These are phyloP conservation scores for Epicampocera succincta DNA, from an alignment of 2,888 invertebrate genomes.

Conservation along the genomic window DNA sequence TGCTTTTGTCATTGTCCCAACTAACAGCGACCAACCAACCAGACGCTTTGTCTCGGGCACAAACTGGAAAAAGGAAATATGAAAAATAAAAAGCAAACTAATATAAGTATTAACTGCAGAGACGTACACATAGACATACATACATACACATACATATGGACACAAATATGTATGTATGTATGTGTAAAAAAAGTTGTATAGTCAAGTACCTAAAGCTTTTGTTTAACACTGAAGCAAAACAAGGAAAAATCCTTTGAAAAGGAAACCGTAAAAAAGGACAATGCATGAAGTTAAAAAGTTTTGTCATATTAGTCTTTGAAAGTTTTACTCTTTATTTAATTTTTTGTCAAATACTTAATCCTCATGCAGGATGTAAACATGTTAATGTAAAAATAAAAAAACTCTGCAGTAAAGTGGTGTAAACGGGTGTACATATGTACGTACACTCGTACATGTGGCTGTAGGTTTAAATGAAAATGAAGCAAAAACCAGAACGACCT, in stretches of 20 bases:
- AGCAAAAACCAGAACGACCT: constrained; percentile 29
- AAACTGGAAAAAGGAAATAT: not conserved
- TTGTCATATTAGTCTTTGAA: constrained; percentile 52
- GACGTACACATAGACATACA: not conserved
- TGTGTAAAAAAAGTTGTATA: constrained; percentile 40
- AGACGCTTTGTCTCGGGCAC: constrained; percentile 57
- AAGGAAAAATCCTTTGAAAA: constrained; percentile 49
- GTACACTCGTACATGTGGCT: not conserved
- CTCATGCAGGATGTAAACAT: constrained; percentile 67
- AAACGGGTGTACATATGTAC: no score
- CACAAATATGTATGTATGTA: no score
- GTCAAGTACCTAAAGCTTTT: constrained; percentile 64
- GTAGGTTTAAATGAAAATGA: constrained; percentile 7
- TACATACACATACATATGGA: not conserved
- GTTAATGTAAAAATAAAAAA: constrained; percentile 49
- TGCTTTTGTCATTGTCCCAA: constrained; percentile 41
- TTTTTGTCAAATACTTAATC: constrained; percentile 60
- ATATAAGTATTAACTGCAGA: constrained; percentile 49
- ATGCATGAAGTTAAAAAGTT: constrained; percentile 66
- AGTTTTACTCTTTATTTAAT: constrained; percentile 38
- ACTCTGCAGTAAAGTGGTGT: constrained; percentile 4
- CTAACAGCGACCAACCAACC: constrained; percentile 38
- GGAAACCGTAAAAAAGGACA: constrained; percentile 62
- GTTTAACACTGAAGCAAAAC: constrained; percentile 55
- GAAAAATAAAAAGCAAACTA: constrained; percentile 12